phyloP scores from a whole-genome alignment of 1,140 invertebrate genomes.

The Copidosoma floridanum region DNA sequence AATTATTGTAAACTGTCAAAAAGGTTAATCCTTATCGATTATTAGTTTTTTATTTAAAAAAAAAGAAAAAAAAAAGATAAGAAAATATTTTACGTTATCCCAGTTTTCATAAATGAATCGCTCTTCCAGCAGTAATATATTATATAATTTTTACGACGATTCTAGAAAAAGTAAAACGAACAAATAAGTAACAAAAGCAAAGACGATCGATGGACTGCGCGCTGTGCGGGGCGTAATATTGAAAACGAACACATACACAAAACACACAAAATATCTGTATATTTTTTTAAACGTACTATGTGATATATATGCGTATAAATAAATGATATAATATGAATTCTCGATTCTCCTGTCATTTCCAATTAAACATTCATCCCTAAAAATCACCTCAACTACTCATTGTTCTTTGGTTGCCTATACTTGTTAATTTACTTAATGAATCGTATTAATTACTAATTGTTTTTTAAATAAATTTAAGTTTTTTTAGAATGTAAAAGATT shows the following conservation, averaged over 20 bases:
- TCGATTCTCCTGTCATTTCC: no score
- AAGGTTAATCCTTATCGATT: conserved; percentile 9
- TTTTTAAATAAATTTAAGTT: no score
- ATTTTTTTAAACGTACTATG: conserved; percentile 29
- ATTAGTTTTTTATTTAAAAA: conserved; percentile 27
- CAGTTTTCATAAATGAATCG: conserved; percentile 4
- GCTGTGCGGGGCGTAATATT: conserved; percentile 22
- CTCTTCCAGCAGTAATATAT: conserved; percentile 16
- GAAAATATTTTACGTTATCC: no score
- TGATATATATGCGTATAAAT: conserved; percentile 26
- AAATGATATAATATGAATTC: conserved; percentile 7
- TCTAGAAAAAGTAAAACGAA: conserved; percentile 12
- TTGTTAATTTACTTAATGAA: no score
- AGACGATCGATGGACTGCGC: conserved; percentile 17
- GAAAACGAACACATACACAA: no score
- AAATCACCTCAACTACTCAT: no score
- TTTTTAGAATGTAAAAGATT: no score
- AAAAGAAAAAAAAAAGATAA: no score
- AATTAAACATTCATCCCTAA: no score
- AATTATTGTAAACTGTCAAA: conserved; percentile 20
- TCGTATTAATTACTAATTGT: no score
- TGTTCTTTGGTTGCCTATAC: no score
- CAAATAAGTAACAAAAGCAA: conserved; percentile 9
- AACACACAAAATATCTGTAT: conserved; percentile 25
- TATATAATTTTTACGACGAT: conserved; percentile 23